Percentiles rank a stretch among this genome's conserved stretches.
These are phyloP conservation scores for Electrophaes corylata DNA, from an alignment of 2,888 invertebrate genomes.

Conservation along the genomic window DNA sequence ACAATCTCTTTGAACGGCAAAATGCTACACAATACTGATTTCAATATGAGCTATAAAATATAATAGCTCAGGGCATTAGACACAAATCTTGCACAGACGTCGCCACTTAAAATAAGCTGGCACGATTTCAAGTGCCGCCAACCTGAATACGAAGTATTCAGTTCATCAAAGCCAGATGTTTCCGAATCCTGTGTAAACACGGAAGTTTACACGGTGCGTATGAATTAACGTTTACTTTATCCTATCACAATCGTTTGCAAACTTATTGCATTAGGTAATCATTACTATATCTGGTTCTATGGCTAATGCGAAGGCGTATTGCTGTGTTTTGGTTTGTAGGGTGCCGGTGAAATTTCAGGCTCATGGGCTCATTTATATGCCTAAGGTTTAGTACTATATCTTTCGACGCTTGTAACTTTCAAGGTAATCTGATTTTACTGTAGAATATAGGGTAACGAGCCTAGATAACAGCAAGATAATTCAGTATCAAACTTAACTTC, in stretches of 20 bases:
- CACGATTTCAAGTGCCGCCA: constrained; percentile 80
- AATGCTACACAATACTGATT: constrained; percentile 50
- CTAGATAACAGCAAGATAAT: too few species aligned
- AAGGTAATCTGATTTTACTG: too few species aligned
- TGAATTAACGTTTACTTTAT: constrained; percentile 51
- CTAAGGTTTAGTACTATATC: too few species aligned
- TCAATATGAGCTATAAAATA: constrained; percentile 64
- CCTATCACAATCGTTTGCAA: constrained; percentile 50
- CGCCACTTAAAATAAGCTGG: constrained; percentile 83
- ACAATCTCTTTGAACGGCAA: constrained; percentile 19
- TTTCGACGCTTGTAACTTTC: too few species aligned
- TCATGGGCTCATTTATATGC: too few species aligned
- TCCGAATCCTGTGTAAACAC: constrained; percentile 71
- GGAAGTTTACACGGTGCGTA: constrained; percentile 55
- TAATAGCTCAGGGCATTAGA: constrained; percentile 64
- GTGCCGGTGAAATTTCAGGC: too few species aligned
- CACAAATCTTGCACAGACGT: constrained; percentile 77
- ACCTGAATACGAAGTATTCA: constrained; percentile 81
- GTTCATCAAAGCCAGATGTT: constrained; percentile 82
- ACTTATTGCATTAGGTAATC: not conserved
- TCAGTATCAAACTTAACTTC: too few species aligned
- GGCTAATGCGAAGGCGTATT: not conserved
- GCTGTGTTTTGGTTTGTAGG: too few species aligned
- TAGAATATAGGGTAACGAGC: too few species aligned
- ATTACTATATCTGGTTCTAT: not conserved